Evolutionary conservation across 2,797 vertebrate genomes (phyloP), one percentile per base, ranked within the genome.

Genomic region (Poliocrania exsul): DNA sequence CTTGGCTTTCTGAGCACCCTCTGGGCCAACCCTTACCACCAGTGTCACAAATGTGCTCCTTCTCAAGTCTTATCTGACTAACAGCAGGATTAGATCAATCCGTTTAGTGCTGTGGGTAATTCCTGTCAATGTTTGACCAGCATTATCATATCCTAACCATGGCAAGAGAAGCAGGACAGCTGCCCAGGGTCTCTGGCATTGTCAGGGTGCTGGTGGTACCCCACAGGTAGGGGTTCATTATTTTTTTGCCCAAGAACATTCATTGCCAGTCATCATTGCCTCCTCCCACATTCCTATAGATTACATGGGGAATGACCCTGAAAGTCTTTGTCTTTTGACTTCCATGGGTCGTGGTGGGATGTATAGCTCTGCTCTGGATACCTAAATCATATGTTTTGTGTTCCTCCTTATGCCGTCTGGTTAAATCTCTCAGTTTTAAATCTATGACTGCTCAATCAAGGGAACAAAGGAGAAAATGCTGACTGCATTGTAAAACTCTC

Each of bases 401-500:
- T 56, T 94, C 79, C 46, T 84, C 66, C 66, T 56, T 53, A 8
- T 4, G 17, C 74, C 92, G 57, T 38, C 75, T 87, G 51, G 61
- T 84, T 86, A 95, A 95, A 94, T 62, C 64, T 95, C 64, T 80
- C 42, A 0, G 53, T 86, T 93, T 95, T 89, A 92, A 90, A 96
- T 88, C 93, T 92, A 62, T 77, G 94, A 82, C 89, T 88, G 57
- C 81, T 92, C 92, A 96, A 82, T 96, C 89, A 96, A 81, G 33
- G 61, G 51, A 96, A 94, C 66, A 93, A 93, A 93, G 81, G 71
- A 82, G 70, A 90, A 97, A 96, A 81, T 95, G 92, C 93, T 97
- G 97, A 96, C 96, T 93, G 84, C 44, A 61, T 46, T 88, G 78
- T 90, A 93, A 96, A 95, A 93, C 60, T 35, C 81, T 64, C 53